Percentiles rank a stretch among this genome's conserved stretches.
Evolutionary conservation across 2,797 vertebrate species (phyloP).

Genomic region (Tadarida brasiliensis): DNA sequence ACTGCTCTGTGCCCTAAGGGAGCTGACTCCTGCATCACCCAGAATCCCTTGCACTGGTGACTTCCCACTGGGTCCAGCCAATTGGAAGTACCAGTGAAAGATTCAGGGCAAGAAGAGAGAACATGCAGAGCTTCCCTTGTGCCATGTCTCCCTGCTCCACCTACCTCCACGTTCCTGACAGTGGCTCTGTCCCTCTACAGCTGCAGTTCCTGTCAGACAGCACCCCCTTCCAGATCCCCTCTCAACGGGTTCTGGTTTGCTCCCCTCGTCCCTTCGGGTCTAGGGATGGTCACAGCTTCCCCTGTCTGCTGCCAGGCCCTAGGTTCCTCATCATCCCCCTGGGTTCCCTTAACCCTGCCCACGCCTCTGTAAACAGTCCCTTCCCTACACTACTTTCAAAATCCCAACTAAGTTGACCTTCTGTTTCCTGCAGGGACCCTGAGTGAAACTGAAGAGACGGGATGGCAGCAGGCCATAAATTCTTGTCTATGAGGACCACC

Average conservation of each 20-base stretch:
- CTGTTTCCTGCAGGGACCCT: background rate
- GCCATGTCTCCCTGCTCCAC: background rate
- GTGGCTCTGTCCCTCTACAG: background rate
- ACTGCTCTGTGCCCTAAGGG: background rate
- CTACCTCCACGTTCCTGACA: background rate
- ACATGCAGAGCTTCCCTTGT: background rate
- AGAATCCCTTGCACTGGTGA: background rate
- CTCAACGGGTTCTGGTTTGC: background rate
- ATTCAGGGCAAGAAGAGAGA: background rate
- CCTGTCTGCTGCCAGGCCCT: background rate
- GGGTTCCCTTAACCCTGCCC: background rate
- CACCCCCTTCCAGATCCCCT: background rate
- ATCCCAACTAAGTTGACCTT: background rate
- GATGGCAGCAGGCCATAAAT: background rate
- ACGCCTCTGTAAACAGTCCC: background rate
- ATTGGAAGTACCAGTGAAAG: background rate
- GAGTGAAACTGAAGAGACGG: background rate
- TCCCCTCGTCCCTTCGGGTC: background rate
- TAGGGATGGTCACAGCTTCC: background rate
- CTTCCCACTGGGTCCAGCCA: background rate
- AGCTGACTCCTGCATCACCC: background rate
- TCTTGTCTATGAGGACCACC: background rate
- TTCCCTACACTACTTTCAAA: slow-evolving; percentile 8
- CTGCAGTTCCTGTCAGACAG: background rate
- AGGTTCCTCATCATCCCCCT: background rate